Evolutionary conservation across 1,140 invertebrate species (phyloP).

Genomic region (Melanaphis sacchari): DNA sequence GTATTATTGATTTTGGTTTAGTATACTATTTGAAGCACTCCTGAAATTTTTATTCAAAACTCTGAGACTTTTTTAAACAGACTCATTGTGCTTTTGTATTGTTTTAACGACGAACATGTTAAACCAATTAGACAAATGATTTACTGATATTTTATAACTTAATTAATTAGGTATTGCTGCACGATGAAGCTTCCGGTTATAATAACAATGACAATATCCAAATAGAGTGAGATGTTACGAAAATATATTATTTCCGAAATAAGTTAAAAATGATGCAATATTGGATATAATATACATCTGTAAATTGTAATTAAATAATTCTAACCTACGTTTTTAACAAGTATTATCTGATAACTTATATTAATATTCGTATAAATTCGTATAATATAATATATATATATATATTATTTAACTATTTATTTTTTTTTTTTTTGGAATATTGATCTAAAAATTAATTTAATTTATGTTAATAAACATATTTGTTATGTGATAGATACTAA

Average conservation of each 20-base stretch:
- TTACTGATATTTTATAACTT: background rate
- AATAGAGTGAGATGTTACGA: background rate
- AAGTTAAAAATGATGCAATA: background rate
- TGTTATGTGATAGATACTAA: too few species aligned
- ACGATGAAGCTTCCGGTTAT: background rate
- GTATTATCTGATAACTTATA: background rate
- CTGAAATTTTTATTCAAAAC: conserved; percentile 16
- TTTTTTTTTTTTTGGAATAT: background rate
- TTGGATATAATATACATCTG: background rate
- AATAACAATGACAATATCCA: background rate
- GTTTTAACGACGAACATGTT: background rate
- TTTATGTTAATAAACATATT: too few species aligned
- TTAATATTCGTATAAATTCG: background rate
- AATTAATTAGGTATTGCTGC: background rate
- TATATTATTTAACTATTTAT: background rate
- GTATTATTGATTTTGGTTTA: conserved; percentile 22
- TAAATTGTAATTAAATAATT: background rate
- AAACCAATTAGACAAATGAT: conserved; percentile 13
- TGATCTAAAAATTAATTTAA: background rate
- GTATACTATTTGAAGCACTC: background rate
- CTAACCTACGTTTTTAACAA: background rate
- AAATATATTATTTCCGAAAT: background rate
- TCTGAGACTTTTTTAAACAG: background rate
- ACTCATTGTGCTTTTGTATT: background rate
- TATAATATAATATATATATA: too few species aligned